Base-by-base conservation (phyloP, 1,140 invertebrate genomes). In the Fopius arisanus region DNA sequence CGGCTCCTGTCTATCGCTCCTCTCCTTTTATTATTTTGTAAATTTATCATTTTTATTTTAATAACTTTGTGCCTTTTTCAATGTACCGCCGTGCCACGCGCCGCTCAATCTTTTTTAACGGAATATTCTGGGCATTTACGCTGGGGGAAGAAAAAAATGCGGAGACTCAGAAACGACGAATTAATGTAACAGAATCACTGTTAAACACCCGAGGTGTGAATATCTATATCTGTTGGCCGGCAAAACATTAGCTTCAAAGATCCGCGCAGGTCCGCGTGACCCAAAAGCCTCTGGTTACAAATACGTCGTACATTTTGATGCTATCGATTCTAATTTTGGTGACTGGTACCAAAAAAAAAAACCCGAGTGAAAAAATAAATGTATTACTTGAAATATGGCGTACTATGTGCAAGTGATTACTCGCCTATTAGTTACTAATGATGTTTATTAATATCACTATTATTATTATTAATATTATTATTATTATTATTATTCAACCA, bases 321-420 rank as follows among this genome's bases (percentile, higher is more conserved):
- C 10, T 51, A 69, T 69, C 67, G 67, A 69, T 69, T 69, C 26
- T 69, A 70, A 70, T 70, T 69, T 70, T 19, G 48, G 48, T 70
- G 68, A 70, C 68, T 70, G 68, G 48, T 31, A 62, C 68, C 19
- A 19, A 37, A 33, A 16, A 54, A 31, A 5, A 28, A 59, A 23
- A 48, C n/a, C n/a, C n/a, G 33, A 37, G 1, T 37, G 1, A 37
- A 37, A 3, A 37, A 37, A 3, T 37, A 37, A 33, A 37, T 37
- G 33, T 37, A 37, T 37, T 37, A 7, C 3, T 2, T 10, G 33
- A 37, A 3, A 37, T 37, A 37, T 12, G 33, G 9, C 9, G 12
- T 3, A 5, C n/a, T 37, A 12, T 12, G 9, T 37, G 9, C 2
- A 37, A 7, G 33, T 37, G 12, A 12, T 12, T 12, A 37, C 7